These are phyloP conservation scores for Macroglossus sobrinus DNA, from an alignment of 2,113 vertebrate genomes.

Conservation along the genomic window DNA sequence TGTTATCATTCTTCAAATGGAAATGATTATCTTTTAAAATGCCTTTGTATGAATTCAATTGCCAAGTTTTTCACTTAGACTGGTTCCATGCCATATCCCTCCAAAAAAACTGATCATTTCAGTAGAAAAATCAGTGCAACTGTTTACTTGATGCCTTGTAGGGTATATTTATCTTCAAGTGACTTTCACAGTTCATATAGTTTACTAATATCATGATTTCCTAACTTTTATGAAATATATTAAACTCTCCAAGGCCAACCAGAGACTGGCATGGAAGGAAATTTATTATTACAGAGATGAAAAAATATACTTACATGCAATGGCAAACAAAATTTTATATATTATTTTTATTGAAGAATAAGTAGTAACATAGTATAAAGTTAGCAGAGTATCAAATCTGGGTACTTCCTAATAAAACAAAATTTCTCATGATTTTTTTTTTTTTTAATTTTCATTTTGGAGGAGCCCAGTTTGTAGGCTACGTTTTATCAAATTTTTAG, in stretches of 20 bases:
- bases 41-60: background rate
- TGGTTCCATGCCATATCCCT: background rate
- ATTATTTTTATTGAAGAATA: background rate
- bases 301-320: background rate
- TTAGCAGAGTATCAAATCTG: background rate
- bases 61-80: background rate
- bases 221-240: background rate
- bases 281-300: background rate
- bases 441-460: background rate
- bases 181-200: background rate
- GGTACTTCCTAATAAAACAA: background rate
- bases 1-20: background rate
- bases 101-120: background rate
- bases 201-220: background rate
- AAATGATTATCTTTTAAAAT: constrained; percentile 19
- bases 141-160: background rate
- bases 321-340: background rate
- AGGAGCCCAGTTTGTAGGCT: background rate
- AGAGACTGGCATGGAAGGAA: background rate
- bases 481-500: background rate
- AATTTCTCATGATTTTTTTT: background rate
- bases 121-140: background rate
- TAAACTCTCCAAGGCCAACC: background rate
- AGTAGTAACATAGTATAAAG: background rate
- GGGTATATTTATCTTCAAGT: background rate